Base-by-base conservation (phyloP, 2,888 invertebrate genomes). In the Rosalia funebris region DNA sequence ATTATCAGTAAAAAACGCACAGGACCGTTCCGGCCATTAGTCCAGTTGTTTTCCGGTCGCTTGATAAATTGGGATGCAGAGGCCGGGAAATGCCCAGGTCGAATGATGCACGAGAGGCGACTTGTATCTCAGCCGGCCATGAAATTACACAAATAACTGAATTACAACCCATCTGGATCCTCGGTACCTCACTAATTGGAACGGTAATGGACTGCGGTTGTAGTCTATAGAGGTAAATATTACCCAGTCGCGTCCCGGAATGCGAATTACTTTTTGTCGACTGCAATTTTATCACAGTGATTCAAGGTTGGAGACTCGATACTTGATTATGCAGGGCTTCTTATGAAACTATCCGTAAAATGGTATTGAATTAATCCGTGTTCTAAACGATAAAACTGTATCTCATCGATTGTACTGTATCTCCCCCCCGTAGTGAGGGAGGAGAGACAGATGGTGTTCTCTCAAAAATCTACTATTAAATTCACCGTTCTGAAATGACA, bases 131-230 rank as follows among this genome's bases (percentile, higher is more conserved):
- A 55, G 37, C 39, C 62, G 57, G 41, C 62, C 66, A 58, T 66
- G 66, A 64, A 66, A 66, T 66, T 63, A 62, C 62, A 60, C 60
- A 57, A 61, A 62, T 66, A 66, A 66, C 59, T 58, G 57, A 63
- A 59, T 66, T 61, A 60, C 48, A 17, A 44, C 37, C 59, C 54
- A 32, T 32, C 52, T 42, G 53, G 48, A 45, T 57, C 44, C 44
- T 52, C 39, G 36, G 53, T 48, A 48, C 42, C 48, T 20, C 57
- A 56, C 57, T 65, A 60, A 66, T 66, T 63, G 63, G 58, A 63
- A 63, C 17, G 52, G 25, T 41, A 58, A 58, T 58, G 58, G 58
- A 58, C 53, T 58, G 58, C 45, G 46, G 41, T 52, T 34, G 31
- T 19, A 14, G 53, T 53, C 41, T 16, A 58, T 47, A 34, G 41